Evolutionary conservation across 2,797 vertebrate species (phyloP), one percentile per base, ranked within the genome.

Genomic region (Siniperca scherzeri): DNA sequence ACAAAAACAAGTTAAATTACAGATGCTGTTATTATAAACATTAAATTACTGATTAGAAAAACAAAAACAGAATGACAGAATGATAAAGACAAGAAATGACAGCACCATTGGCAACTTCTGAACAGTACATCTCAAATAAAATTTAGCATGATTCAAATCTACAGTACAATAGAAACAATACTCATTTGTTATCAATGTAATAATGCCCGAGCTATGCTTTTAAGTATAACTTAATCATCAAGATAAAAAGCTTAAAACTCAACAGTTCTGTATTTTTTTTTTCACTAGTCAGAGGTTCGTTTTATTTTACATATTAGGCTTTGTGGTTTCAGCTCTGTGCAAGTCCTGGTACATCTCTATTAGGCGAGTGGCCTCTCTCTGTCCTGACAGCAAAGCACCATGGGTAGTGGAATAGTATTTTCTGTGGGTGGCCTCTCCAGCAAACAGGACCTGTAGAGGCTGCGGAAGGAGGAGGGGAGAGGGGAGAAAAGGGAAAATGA

Each of bases 321-420:
- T 94, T 92, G 97, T 96, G 97, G 96, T 95, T 91, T 91, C 83
- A 92, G 94, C 96, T 93, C 92, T 96, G 95, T 95, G 97, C 92
- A 98, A 96, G 90, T 99, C 97, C 93, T 97, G 97, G 95, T 99
- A 98, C 96, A 99, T 97, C 93, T 99, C 98, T 7, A 96, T 95
- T 89, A 99, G 96, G 75, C 96, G 96, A 84, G 96, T 96, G 1
- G 99, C 99, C 93, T 99, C 99, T 25, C 98, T 97, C 96, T 99
- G 97, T 89, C 98, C 99, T 36, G 99, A 99, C 85, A 99, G 96
- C 97, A 99, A 96, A 97, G 99, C 99, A 97, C 99, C 99, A 80
- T 99, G 99, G 90, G 98, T 98, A 57, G 99, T 99, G 95, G 99
- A 99, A 95, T 99, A 99, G 95, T 98, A 99, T 94, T 99, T 99